Conservation (phyloP, 2,113 vertebrate species). For the Phyllostomus hastatus region DNA sequence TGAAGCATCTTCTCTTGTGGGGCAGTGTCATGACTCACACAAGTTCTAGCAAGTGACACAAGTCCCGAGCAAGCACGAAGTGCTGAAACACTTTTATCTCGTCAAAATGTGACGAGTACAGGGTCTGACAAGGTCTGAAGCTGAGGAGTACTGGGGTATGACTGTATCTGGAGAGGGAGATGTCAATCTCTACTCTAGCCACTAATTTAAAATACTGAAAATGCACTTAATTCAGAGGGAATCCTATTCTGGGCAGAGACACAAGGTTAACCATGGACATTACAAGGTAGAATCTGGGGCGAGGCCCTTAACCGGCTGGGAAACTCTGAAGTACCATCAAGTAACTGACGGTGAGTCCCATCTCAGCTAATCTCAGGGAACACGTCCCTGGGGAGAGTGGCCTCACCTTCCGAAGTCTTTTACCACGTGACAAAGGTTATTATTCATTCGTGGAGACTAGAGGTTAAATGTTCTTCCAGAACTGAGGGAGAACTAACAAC, state of each 20-base stretch:
- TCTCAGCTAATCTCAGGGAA: background rate
- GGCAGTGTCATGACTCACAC: too few species aligned
- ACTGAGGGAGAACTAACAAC: background rate
- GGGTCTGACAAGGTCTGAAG: too few species aligned
- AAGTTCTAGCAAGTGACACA: too few species aligned
- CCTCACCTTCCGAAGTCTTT: background rate
- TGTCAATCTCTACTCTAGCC: background rate
- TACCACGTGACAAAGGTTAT: background rate
- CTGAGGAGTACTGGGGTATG: too few species aligned
- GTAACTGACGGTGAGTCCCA: background rate
- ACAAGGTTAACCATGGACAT: background rate
- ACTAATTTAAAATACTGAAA: constrained; percentile 1
- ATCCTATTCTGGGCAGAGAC: background rate
- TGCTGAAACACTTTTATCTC: too few species aligned
- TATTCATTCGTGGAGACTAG: background rate
- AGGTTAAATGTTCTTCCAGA: background rate
- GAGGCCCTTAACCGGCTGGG: background rate
- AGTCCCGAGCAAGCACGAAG: too few species aligned
- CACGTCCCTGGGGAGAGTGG: background rate
- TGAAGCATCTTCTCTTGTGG: too few species aligned
- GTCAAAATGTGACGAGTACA: too few species aligned
- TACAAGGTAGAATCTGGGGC: background rate
- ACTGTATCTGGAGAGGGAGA: background rate
- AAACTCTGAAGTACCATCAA: background rate
- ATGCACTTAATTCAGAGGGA: background rate